A percentile compares a stretch with the other conserved stretches of the same genome.
Evolutionary conservation across 2,797 vertebrate genomes (phyloP).

Genomic region (Peromyscus aztecus): DNA sequence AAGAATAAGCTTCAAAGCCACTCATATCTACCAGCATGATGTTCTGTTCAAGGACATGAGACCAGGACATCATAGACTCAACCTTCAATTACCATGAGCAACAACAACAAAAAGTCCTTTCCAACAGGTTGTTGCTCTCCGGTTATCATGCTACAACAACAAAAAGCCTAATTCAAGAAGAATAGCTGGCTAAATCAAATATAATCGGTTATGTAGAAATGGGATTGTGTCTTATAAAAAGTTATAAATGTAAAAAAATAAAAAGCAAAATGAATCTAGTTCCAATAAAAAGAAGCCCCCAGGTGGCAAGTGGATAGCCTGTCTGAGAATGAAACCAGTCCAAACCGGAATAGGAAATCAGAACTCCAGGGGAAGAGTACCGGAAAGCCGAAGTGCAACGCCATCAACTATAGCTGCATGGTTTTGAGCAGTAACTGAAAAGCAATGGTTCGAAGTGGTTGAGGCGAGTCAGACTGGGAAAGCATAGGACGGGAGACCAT

Average conservation of each 20-base stretch:
- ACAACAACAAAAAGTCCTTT: background rate
- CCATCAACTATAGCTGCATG: background rate
- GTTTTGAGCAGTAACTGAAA: too few relatives aligned
- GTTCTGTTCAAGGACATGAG: background rate
- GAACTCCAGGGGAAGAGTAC: background rate
- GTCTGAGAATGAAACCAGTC: background rate
- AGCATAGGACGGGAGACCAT: background rate
- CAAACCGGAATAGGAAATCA: background rate
- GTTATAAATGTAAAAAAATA: background rate
- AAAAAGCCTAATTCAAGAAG: background rate
- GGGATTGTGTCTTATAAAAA: background rate
- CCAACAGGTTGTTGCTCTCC: background rate
- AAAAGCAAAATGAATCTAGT: background rate
- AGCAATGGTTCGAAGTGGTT: background rate
- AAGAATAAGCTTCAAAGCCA: background rate
- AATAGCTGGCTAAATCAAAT: background rate
- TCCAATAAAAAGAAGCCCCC: background rate
- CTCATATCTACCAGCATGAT: background rate
- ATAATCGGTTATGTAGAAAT: background rate
- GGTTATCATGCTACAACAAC: background rate
- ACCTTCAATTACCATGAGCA: background rate
- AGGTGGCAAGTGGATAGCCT: background rate
- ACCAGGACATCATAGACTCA: background rate
- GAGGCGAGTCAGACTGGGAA: too few relatives aligned
- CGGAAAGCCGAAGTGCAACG: background rate